A percentile compares a stretch with the other conserved stretches of the same genome.
phyloP scores from a whole-genome alignment of 1,140 invertebrate genomes.

The Caligus rogercresseyi region DNA sequence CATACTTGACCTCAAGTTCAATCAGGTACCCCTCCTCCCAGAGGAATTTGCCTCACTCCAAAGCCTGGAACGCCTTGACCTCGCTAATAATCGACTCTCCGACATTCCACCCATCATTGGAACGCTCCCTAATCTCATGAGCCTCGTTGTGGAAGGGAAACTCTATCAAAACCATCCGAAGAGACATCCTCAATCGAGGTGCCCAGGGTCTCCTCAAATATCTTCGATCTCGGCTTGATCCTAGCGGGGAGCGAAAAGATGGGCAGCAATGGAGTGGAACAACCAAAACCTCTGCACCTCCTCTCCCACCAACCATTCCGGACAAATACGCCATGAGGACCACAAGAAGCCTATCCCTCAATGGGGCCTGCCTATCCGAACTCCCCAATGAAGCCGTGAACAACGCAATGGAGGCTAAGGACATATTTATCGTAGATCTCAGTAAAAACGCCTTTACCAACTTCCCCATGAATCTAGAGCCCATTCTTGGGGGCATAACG shows the following conservation, averaged over 20 bases:
- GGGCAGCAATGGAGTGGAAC: neutral
- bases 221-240: constrained; percentile 39
- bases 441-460: constrained; percentile 52
- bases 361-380: constrained; percentile 39
- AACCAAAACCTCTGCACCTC: neutral
- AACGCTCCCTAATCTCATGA: constrained; percentile 56
- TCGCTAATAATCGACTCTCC: constrained; percentile 33
- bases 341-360: constrained; percentile 45
- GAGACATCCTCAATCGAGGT: constrained; percentile 58
- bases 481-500: constrained; percentile 36
- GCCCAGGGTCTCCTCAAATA: constrained; percentile 59
- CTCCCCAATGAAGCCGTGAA: constrained; percentile 51
- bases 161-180: constrained; percentile 50
- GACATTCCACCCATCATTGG: constrained; percentile 57
- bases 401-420: constrained; percentile 43
- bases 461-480: constrained; percentile 33
- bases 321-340: constrained; percentile 46
- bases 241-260: constrained; percentile 23
- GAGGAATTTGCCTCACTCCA: constrained; percentile 54
- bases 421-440: constrained; percentile 51
- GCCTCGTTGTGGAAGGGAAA: constrained; percentile 67
- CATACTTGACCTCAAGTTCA: constrained; percentile 53
- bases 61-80: constrained; percentile 54
- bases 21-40: constrained; percentile 49
- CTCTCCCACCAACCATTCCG: neutral